Evolutionary conservation across 64 coral and sea anemone genomes (phyloP), one percentile per base, ranked within the genome.

Genomic region (Actinia equina): DNA sequence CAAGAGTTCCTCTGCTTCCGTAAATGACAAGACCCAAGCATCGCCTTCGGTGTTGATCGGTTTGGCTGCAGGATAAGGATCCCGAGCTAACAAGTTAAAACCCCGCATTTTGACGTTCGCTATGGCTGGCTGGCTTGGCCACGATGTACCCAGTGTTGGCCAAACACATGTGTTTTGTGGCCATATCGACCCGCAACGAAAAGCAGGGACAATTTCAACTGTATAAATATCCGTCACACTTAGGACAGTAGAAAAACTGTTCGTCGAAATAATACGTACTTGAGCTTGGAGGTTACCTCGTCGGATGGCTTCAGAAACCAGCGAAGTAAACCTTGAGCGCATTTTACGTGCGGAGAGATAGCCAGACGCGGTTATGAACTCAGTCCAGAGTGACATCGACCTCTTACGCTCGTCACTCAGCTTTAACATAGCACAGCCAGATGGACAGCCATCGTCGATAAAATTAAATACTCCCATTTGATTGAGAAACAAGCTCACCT

Each of bases 381-480:
- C 97, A 53, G 97, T 99, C 97, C 97, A 99, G 30, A 99, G 93
- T 16, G 97, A 99, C 97, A 99, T 99, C 22, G 97, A 99, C 41
- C 97, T 87, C 78, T 99, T 99, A n/a, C 97, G 93, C 67, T 99
- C 97, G 54, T 99, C 97, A 77, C 97, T 99, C 11, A 99, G 85
- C 80, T 99, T 99, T 6, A 99, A 83, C 97, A 99, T 99, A 2
- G 97, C 90, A 78, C 90, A 95, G 42, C 97, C 97, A 25, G 97
- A 93, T 17, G 97, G 97, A 43, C 97, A 99, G 44, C 85, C 91
- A 57, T 99, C 97, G 49, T 99, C 97, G 49, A 99, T 99, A 65
- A 99, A 99, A 79, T 99, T 99, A 85, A 99, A 99, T 57, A 99
- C 97, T 65, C 97, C 97, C 97, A 99, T 99, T 88, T 99, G 97